These are phyloP conservation scores for Neopelma chrysocephalum DNA, from an alignment of 2,797 vertebrate species.

Conservation along the genomic window DNA sequence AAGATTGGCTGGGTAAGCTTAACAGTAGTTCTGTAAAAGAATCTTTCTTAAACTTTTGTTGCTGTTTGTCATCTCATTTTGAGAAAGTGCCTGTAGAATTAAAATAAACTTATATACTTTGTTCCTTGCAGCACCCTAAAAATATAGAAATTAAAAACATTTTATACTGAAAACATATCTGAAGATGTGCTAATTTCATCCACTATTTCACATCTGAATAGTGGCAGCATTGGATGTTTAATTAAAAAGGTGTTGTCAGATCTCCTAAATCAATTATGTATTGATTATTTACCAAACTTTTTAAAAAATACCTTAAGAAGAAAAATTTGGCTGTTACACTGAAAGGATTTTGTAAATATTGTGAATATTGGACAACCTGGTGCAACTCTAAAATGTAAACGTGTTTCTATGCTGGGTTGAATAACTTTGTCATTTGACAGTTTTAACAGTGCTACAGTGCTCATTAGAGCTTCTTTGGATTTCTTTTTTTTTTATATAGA, in stretches of 20 bases:
- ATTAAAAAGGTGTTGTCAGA: neutral
- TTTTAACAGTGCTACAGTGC: neutral
- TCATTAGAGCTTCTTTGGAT: neutral
- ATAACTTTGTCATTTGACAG: neutral
- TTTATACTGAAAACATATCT: neutral
- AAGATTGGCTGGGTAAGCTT: conserved; percentile 91
- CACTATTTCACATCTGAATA: neutral
- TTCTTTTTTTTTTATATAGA: conserved; percentile 66
- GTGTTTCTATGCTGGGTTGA: neutral
- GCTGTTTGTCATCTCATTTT: neutral
- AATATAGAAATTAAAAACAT: neutral
- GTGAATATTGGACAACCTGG: neutral
- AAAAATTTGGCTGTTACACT: neutral
- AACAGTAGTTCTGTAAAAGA: neutral
- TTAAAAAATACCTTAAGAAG: neutral
- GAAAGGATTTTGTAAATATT: neutral
- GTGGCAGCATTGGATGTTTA: neutral
- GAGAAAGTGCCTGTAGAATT: neutral
- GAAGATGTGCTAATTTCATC: neutral
- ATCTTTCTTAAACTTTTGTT: neutral
- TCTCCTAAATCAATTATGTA: neutral
- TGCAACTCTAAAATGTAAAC: neutral
- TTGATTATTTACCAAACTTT: neutral
- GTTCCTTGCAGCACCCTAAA: neutral
- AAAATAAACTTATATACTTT: neutral